These are phyloP conservation scores for Agonopterix alstromeriana DNA, from an alignment of 2,888 invertebrate species.

Conservation along the genomic window DNA sequence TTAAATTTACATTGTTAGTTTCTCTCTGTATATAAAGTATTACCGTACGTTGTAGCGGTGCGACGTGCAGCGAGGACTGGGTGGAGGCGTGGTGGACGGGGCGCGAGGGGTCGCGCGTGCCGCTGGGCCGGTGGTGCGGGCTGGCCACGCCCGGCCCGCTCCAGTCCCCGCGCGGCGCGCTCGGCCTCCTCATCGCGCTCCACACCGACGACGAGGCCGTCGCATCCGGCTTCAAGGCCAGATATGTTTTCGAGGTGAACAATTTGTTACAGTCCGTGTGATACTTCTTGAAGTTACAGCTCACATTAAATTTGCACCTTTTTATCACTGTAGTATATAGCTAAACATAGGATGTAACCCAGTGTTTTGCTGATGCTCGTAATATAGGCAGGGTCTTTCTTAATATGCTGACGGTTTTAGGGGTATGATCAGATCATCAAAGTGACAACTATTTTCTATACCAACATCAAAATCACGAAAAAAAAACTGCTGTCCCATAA, in stretches of 20 bases:
- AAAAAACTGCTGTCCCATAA: no score
- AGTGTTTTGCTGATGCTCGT: no score
- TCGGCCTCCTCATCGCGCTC: constrained; percentile 91
- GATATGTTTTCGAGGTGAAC: constrained; percentile 90
- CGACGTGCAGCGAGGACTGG: constrained; percentile 94
- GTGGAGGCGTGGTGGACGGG: constrained; percentile 95
- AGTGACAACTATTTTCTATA: no score
- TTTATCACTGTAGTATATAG: no score
- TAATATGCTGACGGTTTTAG: no score
- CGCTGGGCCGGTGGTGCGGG: constrained; percentile 95
- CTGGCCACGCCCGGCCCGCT: constrained; percentile 95
- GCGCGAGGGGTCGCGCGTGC: constrained; percentile 86
- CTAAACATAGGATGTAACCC: no score
- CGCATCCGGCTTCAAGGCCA: constrained; percentile 96
- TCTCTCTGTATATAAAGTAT: not conserved
- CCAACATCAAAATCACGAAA: no score
- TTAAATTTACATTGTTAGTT: no score
- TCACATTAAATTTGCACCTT: no score
- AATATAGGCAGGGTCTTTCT: no score
- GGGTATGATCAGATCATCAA: no score
- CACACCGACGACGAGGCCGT: constrained; percentile 92
- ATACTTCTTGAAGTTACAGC: no score
- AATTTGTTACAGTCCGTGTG: not conserved
- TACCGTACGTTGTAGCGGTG: constrained; percentile 67
- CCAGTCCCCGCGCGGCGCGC: constrained; percentile 92